Conservation (phyloP, 23 tunicate genomes). For the Clavelina lepadiformis region DNA sequence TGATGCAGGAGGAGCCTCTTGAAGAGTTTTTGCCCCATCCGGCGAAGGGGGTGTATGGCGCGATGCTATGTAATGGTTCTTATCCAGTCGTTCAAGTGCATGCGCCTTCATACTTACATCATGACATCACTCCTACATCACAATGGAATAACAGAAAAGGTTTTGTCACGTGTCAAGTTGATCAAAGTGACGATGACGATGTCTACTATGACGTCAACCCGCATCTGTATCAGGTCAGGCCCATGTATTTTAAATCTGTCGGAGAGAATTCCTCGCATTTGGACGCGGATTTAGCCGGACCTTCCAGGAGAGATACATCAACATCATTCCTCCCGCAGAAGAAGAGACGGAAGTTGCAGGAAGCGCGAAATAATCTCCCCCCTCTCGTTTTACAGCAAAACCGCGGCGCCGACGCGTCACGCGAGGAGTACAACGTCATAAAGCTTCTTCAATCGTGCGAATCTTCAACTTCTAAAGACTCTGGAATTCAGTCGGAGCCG, state of each 20-base stretch:
- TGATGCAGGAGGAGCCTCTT: constrained; percentile 3
- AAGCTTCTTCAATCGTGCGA: constrained; percentile 64
- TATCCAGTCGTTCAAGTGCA: too few species aligned
- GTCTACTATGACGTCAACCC: too few species aligned
- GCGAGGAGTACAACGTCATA: neutral
- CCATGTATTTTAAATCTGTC: too few species aligned
- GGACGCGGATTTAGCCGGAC: neutral
- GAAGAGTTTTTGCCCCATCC: too few species aligned
- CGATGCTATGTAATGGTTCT: too few species aligned
- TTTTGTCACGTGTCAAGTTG: too few species aligned
- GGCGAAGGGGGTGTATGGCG: too few species aligned
- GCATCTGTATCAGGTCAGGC: too few species aligned
- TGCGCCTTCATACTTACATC: too few species aligned
- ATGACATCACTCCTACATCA: too few species aligned
- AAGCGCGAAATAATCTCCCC: constrained; percentile 12
- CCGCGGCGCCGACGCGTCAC: constrained; percentile 1
- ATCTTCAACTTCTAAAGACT: constrained; percentile 90
- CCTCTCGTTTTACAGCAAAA: constrained; percentile 9
- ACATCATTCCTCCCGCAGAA: neutral
- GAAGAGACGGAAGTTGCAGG: neutral
- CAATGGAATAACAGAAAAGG: too few species aligned
- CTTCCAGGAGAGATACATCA: neutral
- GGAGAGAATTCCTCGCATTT: neutral
- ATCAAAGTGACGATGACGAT: too few species aligned
- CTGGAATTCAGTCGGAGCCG: constrained; percentile 89